phyloP scores from a whole-genome alignment of 2,888 invertebrate genomes.

The Drosophila tanythrix region DNA sequence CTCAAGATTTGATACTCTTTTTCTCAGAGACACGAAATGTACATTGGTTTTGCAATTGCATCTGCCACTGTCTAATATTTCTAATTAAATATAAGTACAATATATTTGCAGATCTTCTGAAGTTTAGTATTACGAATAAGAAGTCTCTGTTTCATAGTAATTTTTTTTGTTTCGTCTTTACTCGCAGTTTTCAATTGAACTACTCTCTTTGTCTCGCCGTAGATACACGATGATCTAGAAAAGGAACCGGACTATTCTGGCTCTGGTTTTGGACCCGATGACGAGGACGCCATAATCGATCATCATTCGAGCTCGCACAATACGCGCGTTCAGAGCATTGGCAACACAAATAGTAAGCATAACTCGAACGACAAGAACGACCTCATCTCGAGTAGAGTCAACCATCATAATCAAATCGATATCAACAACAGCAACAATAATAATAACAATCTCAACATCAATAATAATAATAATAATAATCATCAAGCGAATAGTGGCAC shows the following conservation, averaged over 20 bases:
- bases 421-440: slow-evolving; percentile 77
- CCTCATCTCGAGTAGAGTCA: slow-evolving; percentile 76
- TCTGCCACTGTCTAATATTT: neutral
- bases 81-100: no score
- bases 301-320: slow-evolving; percentile 77
- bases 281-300: slow-evolving; percentile 88
- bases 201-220: neutral
- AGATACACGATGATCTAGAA: slow-evolving; percentile 86
- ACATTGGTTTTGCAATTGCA: neutral
- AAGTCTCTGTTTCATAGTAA: neutral
- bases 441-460: slow-evolving; percentile 77
- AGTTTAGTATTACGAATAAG: neutral
- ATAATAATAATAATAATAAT: slow-evolving; percentile 77
- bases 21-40: no score
- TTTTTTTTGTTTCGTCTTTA: no score
- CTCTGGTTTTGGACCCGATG: slow-evolving; percentile 93
- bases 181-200: neutral
- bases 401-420: slow-evolving; percentile 75
- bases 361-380: slow-evolving; percentile 79
- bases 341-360: slow-evolving; percentile 79
- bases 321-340: slow-evolving; percentile 66
- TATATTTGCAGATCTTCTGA: neutral
- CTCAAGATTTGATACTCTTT: neutral
- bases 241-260: slow-evolving; percentile 93
- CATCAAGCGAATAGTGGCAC: slow-evolving; percentile 84